Conservation (phyloP, 2,888 invertebrate genomes). For the Melangyna quadrimaculata region DNA sequence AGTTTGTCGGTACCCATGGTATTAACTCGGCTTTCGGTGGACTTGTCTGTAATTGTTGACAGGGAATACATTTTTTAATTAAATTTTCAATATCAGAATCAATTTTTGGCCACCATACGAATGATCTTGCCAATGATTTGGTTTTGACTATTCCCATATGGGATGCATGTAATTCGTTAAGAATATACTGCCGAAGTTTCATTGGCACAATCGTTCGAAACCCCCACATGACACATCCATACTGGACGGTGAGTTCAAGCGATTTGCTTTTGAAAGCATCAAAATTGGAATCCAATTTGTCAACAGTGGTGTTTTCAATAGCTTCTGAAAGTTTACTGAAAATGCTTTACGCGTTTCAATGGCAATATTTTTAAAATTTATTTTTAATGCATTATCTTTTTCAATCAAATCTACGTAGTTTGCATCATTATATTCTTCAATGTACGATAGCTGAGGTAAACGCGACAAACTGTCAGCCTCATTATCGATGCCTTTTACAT, state of each 20-base stretch:
- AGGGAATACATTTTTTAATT: too few species aligned
- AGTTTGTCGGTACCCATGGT: conserved; percentile 23
- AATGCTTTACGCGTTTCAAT: background rate
- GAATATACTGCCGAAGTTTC: conserved; percentile 9
- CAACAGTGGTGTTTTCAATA: background rate
- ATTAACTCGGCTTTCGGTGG: background rate
- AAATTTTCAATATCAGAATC: too few species aligned
- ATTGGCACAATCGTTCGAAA: conserved; percentile 22
- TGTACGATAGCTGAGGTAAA: too few species aligned
- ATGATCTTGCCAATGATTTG: too few species aligned
- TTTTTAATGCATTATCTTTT: conserved; percentile 2
- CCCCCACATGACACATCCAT: conserved; percentile 27
- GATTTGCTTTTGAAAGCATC: conserved; percentile 25
- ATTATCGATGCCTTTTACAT: too few species aligned
- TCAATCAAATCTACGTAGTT: background rate
- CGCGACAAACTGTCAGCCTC: too few species aligned
- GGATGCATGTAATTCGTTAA: too few species aligned
- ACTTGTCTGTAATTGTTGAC: too few species aligned
- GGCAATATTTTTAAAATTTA: background rate
- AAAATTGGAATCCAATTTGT: background rate
- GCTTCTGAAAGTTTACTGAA: background rate
- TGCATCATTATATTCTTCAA: background rate
- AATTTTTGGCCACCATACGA: too few species aligned
- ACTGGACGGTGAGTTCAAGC: conserved; percentile 18
- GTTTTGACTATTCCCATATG: too few species aligned